Evolutionary conservation across 2,797 vertebrate species (phyloP).

Genomic region (Meda fulgida): DNA sequence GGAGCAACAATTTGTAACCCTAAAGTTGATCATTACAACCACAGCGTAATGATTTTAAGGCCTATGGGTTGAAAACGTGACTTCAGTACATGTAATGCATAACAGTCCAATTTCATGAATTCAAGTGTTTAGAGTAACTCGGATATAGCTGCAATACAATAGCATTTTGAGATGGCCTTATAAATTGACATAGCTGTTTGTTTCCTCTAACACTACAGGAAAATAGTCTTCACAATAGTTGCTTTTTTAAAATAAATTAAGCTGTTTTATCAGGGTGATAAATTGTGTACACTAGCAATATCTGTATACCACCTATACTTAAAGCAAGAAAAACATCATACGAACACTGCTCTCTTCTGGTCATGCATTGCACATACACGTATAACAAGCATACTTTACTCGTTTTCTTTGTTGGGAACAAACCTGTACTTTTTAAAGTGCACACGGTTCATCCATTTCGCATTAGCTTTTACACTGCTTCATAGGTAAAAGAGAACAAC

Average conservation of each 20-base stretch:
- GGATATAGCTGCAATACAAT: constrained; percentile 39
- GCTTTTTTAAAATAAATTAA: constrained; percentile 10
- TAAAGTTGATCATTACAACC: constrained; percentile 58
- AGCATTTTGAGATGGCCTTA: constrained; percentile 37
- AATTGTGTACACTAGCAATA: constrained; percentile 30
- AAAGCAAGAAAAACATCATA: constrained; percentile 40
- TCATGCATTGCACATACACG: constrained; percentile 46
- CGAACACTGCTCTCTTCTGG: constrained; percentile 44
- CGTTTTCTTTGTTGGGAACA: constrained; percentile 43
- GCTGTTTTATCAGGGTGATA: not conserved
- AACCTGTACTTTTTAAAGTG: constrained; percentile 63
- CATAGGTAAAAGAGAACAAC: not conserved
- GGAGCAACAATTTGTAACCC: constrained; percentile 57
- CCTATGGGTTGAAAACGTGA: constrained; percentile 69
- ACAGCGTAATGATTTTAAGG: constrained; percentile 72
- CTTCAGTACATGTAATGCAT: constrained; percentile 50
- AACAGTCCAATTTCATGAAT: constrained; percentile 68
- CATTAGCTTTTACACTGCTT: not conserved
- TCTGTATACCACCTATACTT: constrained; percentile 39
- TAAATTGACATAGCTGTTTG: constrained; percentile 13
- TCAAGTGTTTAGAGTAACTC: constrained; percentile 59
- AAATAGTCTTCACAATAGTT: constrained; percentile 5
- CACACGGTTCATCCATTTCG: constrained; percentile 35
- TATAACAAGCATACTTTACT: constrained; percentile 38
- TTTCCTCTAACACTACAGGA: constrained; percentile 4